phyloP scores from a whole-genome alignment of 1,140 invertebrate genomes.

The Mesaphorura yosii region DNA sequence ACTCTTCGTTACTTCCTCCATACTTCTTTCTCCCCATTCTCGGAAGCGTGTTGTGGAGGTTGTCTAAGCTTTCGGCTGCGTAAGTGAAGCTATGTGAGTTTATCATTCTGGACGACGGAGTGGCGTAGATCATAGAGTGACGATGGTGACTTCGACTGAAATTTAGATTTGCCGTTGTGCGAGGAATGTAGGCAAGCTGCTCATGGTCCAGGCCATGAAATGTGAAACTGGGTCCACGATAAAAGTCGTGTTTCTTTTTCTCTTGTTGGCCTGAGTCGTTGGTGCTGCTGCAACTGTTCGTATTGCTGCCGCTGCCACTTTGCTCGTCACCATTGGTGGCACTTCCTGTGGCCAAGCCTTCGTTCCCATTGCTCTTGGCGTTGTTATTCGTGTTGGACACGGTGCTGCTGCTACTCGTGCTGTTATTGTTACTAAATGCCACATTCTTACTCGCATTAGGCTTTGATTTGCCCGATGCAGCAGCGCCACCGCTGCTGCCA shows the following conservation, averaged over 20 bases:
- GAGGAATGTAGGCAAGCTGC: no score
- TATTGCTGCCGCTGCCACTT: no score
- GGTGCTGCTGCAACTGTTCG: no score
- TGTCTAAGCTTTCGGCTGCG: slow-evolving; percentile 5
- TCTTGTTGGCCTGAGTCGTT: no score
- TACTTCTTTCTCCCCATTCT: slow-evolving; percentile 13
- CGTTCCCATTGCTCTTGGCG: no score
- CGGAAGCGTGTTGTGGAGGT: slow-evolving; percentile 23
- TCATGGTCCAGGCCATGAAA: slow-evolving; percentile 25
- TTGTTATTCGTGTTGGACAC: no score
- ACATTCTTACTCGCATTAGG: no score
- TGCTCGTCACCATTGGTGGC: no score
- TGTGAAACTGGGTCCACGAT: slow-evolving; percentile 11
- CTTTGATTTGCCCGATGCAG: neutral
- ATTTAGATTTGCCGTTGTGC: neutral
- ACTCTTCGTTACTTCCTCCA: slow-evolving; percentile 44
- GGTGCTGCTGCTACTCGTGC: no score
- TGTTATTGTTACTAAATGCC: no score
- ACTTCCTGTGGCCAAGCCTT: no score
- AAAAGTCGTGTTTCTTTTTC: neutral
- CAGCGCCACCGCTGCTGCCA: neutral
- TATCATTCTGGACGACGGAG: slow-evolving; percentile 15
- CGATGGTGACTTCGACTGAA: neutral
- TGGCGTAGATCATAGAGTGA: slow-evolving; percentile 4
- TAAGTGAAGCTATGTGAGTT: slow-evolving; percentile 14